Conservation (phyloP, 2,797 vertebrate species). For the Fistularia commersonii region DNA sequence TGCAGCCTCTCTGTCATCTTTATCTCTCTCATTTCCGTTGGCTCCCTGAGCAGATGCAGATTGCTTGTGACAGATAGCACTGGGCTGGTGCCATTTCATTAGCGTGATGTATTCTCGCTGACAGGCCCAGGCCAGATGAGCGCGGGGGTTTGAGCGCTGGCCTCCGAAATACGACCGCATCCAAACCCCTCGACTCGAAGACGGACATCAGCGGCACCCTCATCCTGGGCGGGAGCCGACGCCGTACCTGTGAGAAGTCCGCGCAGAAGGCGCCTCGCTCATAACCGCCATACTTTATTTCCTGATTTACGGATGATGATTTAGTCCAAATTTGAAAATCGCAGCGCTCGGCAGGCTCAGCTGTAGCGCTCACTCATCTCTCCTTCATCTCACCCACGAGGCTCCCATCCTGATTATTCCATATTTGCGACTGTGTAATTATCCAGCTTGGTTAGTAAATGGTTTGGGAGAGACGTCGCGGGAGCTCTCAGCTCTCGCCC, state of each 20-base stretch:
- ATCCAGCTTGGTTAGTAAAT: constrained; percentile 15
- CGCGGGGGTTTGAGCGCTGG: constrained; percentile 20
- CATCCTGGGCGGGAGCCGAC: neutral
- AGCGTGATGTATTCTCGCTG: constrained; percentile 52
- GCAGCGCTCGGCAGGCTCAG: no score
- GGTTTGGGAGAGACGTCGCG: neutral
- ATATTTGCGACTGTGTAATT: constrained; percentile 1
- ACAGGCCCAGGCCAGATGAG: constrained; percentile 36
- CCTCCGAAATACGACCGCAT: constrained; percentile 24
- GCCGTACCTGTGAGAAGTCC: no score
- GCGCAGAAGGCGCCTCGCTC: no score
- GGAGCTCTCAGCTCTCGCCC: neutral
- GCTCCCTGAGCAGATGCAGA: constrained; percentile 53
- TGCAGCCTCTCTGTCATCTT: constrained; percentile 19
- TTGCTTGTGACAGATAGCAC: constrained; percentile 48
- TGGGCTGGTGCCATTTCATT: constrained; percentile 60
- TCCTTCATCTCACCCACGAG: neutral
- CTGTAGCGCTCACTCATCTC: no score
- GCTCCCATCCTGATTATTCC: neutral
- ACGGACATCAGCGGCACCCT: constrained; percentile 7
- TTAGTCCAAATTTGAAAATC: no score
- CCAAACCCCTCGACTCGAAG: constrained; percentile 1
- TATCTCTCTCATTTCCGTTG: constrained; percentile 34
- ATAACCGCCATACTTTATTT: no score
- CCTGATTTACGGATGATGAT: no score